Evolutionary conservation across 2,113 vertebrate genomes (phyloP), one percentile per base, ranked within the genome.

Genomic region (Corythornis madagascariensis): DNA sequence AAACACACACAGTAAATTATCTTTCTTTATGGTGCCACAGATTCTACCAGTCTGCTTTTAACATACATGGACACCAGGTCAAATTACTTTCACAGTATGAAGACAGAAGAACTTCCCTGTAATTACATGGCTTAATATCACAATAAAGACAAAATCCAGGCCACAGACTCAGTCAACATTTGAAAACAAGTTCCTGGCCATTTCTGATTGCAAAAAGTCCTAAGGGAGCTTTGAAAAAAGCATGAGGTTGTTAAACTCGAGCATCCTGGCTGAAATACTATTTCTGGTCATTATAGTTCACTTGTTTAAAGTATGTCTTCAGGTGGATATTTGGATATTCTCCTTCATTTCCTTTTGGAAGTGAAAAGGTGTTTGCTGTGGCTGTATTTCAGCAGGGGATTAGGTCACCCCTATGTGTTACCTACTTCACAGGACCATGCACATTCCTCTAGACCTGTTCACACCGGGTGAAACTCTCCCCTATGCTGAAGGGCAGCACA

Each of bases 321-420:
- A 86, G 61, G 74, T 8, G 81, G 43, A 28, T 92, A 79, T 92
- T 92, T 74, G 74, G 60, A 70, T 90, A 94, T 69, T 88, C 66
- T 67, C 86, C 76, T 86, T 93, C 65, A 88, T 89, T 93, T 94
- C 91, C 79, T 84, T 91, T 92, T 93, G 81, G 94, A 92, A 91
- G 35, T 18, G 28, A 80, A 89, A 95, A 92, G 72, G 79, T 87
- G 89, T 93, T 95, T 96, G 84, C 85, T 93, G 64, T 91, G 87
- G 72, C 74, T 73, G 59, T 47, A 71, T 94, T 92, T 96, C 89
- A 94, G 70, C 8, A 0, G 48, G 26, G 20, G 70, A 91, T 93
- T 91, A 95, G 92, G 89, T 94, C 83, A 91, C 69, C 56, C 38
- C 52, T 86, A 13, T 4, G 59, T 43, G 50, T 83, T 91, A 90